Base-by-base conservation (phyloP, 92 coral and sea anemone species). In the Pocillopora meandrina region DNA sequence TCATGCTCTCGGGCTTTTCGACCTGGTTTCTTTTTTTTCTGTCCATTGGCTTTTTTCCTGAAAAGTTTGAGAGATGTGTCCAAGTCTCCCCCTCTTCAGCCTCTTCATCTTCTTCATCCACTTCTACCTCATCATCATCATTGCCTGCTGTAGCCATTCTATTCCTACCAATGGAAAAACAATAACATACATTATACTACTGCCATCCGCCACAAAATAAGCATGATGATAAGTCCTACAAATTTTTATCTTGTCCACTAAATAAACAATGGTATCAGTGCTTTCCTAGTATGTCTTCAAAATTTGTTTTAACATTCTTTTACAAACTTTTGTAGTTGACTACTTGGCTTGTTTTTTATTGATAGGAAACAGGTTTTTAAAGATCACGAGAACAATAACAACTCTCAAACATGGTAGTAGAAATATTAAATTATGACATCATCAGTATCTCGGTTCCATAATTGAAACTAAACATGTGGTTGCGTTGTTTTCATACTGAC, bases 141-240 rank as follows among this genome's bases (percentile, higher is more conserved):
- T 61, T 19, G 65, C 14, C 65, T 61, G 65, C 13, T 61, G 13
- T 19, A 61, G 65, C 65, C 65, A 61, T 61, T 61, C 65, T 61
- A 12, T 61, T 61, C 65, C 65, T 61, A 61, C 65, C 65, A 61
- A 61, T 61, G 65, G 65, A 12, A 61, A 61, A 61, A 61, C 65
- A 61, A 61, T 61, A 61, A 61, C 0, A 61, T 61, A 61, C 65
- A 19, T 75, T 75, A 56, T 75, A 56, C 55, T 75, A 56, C 66
- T 75, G 79, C 79, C 65, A 75, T 75, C 79, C 49, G 31, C 79
- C 79, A 75, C 79, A 75, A 75, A 56, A 56, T 56, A 75, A 75
- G 79, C 79, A 77, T 67, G 68, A 77, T 77, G 81, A 77, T 23
- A 77, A 61, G 81, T 77, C 56, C 81, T 26, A 77, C 81, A 55